Evolutionary conservation across 1,140 invertebrate genomes (phyloP).

Genomic region (Hydropsyche tenuis): DNA sequence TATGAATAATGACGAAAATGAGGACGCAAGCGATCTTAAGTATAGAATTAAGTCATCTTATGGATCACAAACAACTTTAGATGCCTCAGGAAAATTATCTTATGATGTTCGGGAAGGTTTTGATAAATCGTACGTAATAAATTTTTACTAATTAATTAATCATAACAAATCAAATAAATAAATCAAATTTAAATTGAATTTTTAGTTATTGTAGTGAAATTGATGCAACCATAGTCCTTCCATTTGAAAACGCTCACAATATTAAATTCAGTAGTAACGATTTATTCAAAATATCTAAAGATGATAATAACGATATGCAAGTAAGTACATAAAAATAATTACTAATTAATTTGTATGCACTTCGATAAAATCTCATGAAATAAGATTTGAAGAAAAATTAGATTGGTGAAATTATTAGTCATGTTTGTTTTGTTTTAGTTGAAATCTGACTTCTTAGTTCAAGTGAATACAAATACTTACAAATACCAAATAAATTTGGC

Average conservation of each 20-base stretch:
- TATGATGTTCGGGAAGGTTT: neutral
- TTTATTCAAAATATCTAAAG: constrained; percentile 12
- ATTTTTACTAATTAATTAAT: neutral
- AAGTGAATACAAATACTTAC: constrained; percentile 58
- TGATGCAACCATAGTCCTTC: constrained; percentile 49
- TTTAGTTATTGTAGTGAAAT: constrained; percentile 38
- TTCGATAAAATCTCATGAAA: too few relatives aligned
- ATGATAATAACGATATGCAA: constrained; percentile 53
- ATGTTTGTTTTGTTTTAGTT: neutral
- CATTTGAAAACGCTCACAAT: constrained; percentile 59
- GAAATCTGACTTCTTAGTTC: constrained; percentile 53
- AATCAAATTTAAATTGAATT: neutral
- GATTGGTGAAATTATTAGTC: too few relatives aligned
- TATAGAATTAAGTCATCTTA: constrained; percentile 57
- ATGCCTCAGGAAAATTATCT: constrained; percentile 49
- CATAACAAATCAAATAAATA: neutral
- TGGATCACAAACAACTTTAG: constrained; percentile 54
- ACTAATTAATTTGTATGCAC: too few relatives aligned
- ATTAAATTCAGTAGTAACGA: constrained; percentile 53
- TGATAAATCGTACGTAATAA: neutral
- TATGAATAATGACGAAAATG: constrained; percentile 10
- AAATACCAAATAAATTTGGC: constrained; percentile 56
- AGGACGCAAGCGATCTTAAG: constrained; percentile 56
- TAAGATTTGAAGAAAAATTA: too few relatives aligned
- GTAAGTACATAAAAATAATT: constrained; percentile 51